phyloP scores from a whole-genome alignment of 2,797 vertebrate species.

The Danio jaintianensis region DNA sequence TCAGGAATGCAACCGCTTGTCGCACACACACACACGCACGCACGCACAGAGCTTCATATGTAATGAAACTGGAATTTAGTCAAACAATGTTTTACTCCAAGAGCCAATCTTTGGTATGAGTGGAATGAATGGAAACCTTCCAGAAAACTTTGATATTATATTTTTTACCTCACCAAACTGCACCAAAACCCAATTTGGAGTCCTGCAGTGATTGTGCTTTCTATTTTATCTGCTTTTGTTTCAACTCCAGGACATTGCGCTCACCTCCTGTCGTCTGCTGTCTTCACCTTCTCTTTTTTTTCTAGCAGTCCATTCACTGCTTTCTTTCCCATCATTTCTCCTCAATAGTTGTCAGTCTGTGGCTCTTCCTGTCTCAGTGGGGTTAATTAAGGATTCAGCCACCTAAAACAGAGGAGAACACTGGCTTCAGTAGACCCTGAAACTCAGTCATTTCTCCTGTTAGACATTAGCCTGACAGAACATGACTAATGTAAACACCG shows the following conservation, averaged over 20 bases:
- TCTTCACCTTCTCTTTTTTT: conserved; percentile 13
- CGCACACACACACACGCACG: conserved; percentile 14
- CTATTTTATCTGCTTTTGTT: conserved; percentile 50
- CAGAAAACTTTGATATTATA: background rate
- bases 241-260: conserved; percentile 41
- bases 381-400: conserved; percentile 63
- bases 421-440: conserved; percentile 36
- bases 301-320: conserved; percentile 25
- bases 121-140: background rate
- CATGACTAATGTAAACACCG: conserved; percentile 43
- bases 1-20: conserved; percentile 50
- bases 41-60: conserved; percentile 4
- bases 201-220: conserved; percentile 18
- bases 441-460: conserved; percentile 44
- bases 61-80: conserved; percentile 27
- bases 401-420: conserved; percentile 53
- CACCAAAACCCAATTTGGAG: conserved; percentile 6
- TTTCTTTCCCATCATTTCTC: conserved; percentile 38
- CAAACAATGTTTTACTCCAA: background rate
- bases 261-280: conserved; percentile 46
- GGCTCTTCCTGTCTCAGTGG: conserved; percentile 57
- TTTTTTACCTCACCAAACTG: background rate
- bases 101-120: background rate
- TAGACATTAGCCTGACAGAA: conserved; percentile 55
- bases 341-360: conserved; percentile 40